A percentile compares a stretch with the other conserved stretches of the same genome.
These are phyloP conservation scores for Megalops cyprinoides DNA, from an alignment of 2,797 vertebrate genomes.

Conservation along the genomic window DNA sequence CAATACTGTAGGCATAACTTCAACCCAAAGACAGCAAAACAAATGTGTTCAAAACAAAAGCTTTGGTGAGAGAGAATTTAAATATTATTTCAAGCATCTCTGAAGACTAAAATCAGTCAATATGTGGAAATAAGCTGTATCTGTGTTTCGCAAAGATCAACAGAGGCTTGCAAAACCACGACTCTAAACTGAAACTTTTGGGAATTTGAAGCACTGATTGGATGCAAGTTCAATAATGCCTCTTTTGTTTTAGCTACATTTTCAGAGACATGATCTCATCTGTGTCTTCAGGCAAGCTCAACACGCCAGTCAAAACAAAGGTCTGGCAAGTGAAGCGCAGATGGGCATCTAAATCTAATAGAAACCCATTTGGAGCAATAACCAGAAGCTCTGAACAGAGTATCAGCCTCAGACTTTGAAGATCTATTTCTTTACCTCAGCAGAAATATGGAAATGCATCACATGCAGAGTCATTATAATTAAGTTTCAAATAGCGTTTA, in stretches of 20 bases:
- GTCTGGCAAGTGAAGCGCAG: slow-evolving; percentile 71
- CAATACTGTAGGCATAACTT: neutral
- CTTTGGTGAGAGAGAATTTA: neutral
- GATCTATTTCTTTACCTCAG: slow-evolving; percentile 17
- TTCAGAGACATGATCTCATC: slow-evolving; percentile 83
- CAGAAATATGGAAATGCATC: slow-evolving; percentile 14
- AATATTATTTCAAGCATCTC: neutral
- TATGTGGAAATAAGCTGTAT: neutral
- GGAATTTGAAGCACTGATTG: slow-evolving; percentile 11
- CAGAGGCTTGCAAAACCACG: neutral
- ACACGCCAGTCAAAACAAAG: slow-evolving; percentile 49
- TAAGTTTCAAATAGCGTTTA: neutral
- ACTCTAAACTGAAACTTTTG: neutral
- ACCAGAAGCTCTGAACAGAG: slow-evolving; percentile 43
- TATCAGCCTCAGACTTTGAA: neutral
- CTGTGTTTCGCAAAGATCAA: neutral
- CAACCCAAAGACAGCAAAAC: neutral
- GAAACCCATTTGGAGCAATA: slow-evolving; percentile 76
- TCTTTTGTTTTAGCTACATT: slow-evolving; percentile 43
- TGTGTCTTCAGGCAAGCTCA: slow-evolving; percentile 69
- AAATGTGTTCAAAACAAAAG: neutral
- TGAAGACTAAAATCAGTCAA: neutral
- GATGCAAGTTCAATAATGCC: slow-evolving; percentile 18
- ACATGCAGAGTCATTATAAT: neutral
- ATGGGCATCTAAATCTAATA: slow-evolving; percentile 80